phyloP scores from a whole-genome alignment of 2,113 vertebrate genomes.

The Carassius gibelio region DNA sequence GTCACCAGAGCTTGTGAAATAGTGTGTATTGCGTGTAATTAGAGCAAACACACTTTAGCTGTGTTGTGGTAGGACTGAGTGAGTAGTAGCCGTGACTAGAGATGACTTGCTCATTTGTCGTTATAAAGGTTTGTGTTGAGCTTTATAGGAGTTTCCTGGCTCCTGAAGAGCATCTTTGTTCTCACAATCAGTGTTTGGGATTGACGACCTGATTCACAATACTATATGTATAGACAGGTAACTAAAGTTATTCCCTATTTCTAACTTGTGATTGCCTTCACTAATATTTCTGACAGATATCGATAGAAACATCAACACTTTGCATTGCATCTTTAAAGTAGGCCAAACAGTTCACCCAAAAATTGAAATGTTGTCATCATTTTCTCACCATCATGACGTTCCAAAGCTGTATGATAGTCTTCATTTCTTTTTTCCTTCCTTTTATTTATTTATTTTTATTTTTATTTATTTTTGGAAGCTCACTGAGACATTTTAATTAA shows the following conservation, averaged over 20 bases:
- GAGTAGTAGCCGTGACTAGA: background rate
- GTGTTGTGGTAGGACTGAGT: background rate
- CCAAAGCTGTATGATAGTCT: too few relatives aligned
- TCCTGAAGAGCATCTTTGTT: background rate
- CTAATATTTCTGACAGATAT: background rate
- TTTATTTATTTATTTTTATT: too few relatives aligned
- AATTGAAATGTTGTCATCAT: too few relatives aligned
- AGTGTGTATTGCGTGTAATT: background rate
- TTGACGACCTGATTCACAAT: background rate
- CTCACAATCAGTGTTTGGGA: background rate
- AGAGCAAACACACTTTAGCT: background rate
- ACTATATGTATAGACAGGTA: background rate
- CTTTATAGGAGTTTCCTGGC: background rate
- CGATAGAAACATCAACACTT: background rate
- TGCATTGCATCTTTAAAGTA: background rate
- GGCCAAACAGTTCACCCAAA: too few relatives aligned
- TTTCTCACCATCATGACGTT: too few relatives aligned
- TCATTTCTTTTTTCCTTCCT: too few relatives aligned
- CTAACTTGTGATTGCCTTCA: background rate
- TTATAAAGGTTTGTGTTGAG: background rate
- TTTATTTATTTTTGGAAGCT: too few relatives aligned
- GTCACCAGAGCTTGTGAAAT: conserved; percentile 21
- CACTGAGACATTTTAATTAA: too few relatives aligned
- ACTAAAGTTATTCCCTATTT: background rate
- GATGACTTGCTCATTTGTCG: background rate